Base-by-base conservation (phyloP, 1,140 invertebrate genomes). In the Diorhabda carinulata region DNA sequence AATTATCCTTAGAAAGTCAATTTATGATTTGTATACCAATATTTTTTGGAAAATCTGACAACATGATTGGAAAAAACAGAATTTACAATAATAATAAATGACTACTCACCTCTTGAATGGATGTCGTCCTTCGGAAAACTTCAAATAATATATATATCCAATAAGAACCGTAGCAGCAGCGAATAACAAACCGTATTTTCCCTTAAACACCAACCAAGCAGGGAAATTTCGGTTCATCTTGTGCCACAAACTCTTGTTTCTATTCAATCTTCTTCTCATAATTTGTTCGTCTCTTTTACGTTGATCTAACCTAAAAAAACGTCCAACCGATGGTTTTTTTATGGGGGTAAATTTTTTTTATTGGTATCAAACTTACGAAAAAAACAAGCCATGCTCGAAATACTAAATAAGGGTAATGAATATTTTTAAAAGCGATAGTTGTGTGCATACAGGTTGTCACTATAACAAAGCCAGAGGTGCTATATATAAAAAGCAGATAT, bases 161-260 rank as follows among this genome's bases (percentile, higher is more conserved):
- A 86, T 75, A 10, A 86, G 76, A 61, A 85, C 80, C 2, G 86
- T 84, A 8, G 84, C 83, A 5, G 84, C 81, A 6, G 84, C 84
- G 43, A 86, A 79, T 6, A 83, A 64, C 4, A 83, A 75, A 68
- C 83, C 80, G 69, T 83, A 82, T 72, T 75, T 74, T 74, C 73
- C 81, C 72, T 40, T 76, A 76, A 73, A 82, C 66, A 73, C 71
- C 70, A 72, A 77, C 78, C 78, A 73, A 64, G 77, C 59, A 9
- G 75, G 76, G 47, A 80, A 74, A 64, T 70, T 72, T 66, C 79
- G 76, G 63, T 72, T 77, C 7, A 80, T 52, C 60, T 77, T 65
- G 1, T 74, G 60, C 78, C 79, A 79, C 44, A 77, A 58, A n/a
- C 73, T 71, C 57, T 73, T 73, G 40, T 76, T 76, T 64, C 43